phyloP scores from a whole-genome alignment of 2,113 vertebrate genomes.

The Cricetomys ansorgei region DNA sequence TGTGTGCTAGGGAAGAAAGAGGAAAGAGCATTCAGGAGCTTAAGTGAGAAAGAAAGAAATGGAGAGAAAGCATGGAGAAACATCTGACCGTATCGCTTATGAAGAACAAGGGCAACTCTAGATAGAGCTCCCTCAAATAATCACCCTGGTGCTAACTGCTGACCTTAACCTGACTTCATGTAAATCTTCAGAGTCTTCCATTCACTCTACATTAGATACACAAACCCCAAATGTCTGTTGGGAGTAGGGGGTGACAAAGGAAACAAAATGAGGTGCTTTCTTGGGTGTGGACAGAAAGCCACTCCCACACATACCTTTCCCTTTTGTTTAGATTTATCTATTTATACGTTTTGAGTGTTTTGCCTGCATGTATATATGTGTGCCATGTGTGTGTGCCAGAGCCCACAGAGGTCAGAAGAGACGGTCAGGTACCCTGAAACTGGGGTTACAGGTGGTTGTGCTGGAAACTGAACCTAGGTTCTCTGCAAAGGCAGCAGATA shows the following conservation, averaged over 20 bases:
- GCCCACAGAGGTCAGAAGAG: neutral
- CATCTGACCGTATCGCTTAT: neutral
- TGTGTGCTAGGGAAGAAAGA: neutral
- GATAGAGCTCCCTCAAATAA: neutral
- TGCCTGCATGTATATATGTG: neutral
- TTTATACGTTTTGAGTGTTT: neutral
- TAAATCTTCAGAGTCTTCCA: neutral
- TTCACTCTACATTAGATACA: neutral
- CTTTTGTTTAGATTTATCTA: neutral
- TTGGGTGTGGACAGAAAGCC: neutral
- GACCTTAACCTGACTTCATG: neutral
- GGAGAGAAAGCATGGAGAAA: neutral
- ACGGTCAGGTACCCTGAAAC: neutral
- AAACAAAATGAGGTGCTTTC: neutral
- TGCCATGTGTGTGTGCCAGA: neutral
- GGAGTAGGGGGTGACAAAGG: neutral
- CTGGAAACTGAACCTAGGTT: neutral
- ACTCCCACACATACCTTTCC: neutral
- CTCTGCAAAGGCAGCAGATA: neutral
- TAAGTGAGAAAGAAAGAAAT: neutral
- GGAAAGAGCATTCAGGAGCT: rapidly evolving
- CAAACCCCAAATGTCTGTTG: neutral
- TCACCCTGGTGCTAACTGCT: neutral
- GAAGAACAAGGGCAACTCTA: neutral
- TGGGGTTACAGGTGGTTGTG: too few species aligned